phyloP scores from a whole-genome alignment of 2,797 vertebrate genomes.

The Benthosema pterotum region DNA sequence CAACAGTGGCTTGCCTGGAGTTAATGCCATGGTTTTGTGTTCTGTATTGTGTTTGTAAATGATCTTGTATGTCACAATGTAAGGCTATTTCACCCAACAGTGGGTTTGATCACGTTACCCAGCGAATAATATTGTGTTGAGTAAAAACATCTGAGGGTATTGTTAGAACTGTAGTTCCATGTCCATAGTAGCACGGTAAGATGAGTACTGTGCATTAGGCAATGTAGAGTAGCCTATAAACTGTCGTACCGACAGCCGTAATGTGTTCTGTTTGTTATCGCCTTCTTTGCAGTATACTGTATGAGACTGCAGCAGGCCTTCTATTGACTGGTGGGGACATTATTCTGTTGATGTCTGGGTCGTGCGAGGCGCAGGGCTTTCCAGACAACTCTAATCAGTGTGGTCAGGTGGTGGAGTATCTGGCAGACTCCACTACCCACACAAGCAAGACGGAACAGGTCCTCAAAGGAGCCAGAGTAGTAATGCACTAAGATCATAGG shows the following conservation, averaged over 20 bases:
- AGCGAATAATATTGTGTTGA: not conserved
- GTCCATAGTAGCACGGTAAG: not conserved
- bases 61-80: too few species aligned
- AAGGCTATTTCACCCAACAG: not conserved
- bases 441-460: constrained; percentile 64
- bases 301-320: not conserved
- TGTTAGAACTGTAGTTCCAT: not conserved
- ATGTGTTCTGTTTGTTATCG: constrained; percentile 11
- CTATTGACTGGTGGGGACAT: constrained; percentile 3
- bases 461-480: constrained; percentile 27
- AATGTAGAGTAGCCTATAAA: not conserved
- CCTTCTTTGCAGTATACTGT: not conserved
- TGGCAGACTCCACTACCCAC: constrained; percentile 54
- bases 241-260: not conserved
- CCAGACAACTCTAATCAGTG: constrained; percentile 43
- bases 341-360: constrained; percentile 19
- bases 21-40: constrained; percentile 18
- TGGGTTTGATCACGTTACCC: not conserved
- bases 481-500: constrained; percentile 22
- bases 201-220: constrained; percentile 9
- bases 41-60: too few species aligned
- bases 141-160: constrained; percentile 1
- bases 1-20: constrained; percentile 36
- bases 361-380: constrained; percentile 35
- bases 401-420: constrained; percentile 60